These are phyloP conservation scores for Diadema setosum DNA, from an alignment of 35 echinoderm and acorn worm genomes.

Conservation along the genomic window DNA sequence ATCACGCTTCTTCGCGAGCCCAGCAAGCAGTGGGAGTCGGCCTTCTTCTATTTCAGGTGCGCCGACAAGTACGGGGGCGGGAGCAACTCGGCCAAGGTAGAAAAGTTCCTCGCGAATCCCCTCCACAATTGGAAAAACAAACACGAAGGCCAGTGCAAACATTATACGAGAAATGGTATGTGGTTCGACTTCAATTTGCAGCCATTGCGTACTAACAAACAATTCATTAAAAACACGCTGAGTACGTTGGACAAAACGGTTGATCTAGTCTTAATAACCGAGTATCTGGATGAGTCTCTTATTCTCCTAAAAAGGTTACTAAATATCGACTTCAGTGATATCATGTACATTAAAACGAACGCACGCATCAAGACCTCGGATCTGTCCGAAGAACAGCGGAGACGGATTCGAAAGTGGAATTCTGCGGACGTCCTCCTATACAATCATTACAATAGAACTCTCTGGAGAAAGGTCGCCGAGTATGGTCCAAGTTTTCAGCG, in stretches of 20 bases:
- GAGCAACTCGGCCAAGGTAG: background rate
- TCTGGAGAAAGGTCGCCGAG: constrained; percentile 43
- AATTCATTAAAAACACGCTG: no score
- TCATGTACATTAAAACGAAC: constrained; percentile 49
- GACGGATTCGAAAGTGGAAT: constrained; percentile 8
- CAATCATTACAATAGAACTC: constrained; percentile 34
- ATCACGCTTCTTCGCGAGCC: constrained; percentile 76
- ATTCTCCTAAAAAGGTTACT: constrained; percentile 44
- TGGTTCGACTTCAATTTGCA: constrained; percentile 44
- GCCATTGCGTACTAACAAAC: no score
- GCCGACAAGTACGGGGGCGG: background rate
- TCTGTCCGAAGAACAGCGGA: background rate
- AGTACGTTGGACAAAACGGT: constrained; percentile 11
- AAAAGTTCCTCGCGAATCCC: background rate
- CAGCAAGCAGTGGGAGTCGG: constrained; percentile 54
- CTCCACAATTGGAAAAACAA: background rate
- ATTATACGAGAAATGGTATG: constrained; percentile 47
- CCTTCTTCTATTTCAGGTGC: constrained; percentile 57
- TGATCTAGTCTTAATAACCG: constrained; percentile 58
- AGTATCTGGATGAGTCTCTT: constrained; percentile 70
- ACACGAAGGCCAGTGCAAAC: background rate
- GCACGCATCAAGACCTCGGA: background rate
- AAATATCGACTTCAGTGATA: constrained; percentile 48
- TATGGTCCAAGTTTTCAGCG: background rate
- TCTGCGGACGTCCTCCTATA: constrained; percentile 34